Base-by-base conservation (phyloP, 2,888 invertebrate species). In the Nymphalis c-album region DNA sequence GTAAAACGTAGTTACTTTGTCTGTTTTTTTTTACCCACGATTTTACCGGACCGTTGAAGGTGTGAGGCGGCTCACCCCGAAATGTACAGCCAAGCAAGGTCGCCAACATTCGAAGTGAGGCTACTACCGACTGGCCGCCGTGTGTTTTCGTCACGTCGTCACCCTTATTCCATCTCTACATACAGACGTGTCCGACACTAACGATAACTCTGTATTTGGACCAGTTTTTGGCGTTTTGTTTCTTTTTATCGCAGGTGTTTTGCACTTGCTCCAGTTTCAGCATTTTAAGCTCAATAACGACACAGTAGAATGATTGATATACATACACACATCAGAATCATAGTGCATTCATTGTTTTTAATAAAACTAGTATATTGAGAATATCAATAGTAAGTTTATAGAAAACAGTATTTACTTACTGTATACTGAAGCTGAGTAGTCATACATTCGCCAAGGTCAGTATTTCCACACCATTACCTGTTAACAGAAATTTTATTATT, bases 381-480 rank as follows among this genome's bases (percentile, higher is more conserved):
- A 8, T 55, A 17, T 20, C 20, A 18, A 3, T 55, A 22, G n/a
- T 31, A 31, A 31, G n/a, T 31, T 31, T 17, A 31, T 31, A 31
- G 26, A 55, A 55, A 55, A 55, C 31, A 55, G 13, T 40, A 35
- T 40, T 17, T 35, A 57, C 57, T 57, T 57, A 47, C 40, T 86
- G 80, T 86, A 87, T 74, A 78, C 76, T 76, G 80, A 77, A 81
- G 82, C 80, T 77, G 78, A 78, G 75, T 78, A 79, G 75, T 82
- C 84, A 83, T 82, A 76, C 81, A 79, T 81, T 77, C 79, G 80
- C 82, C 83, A 79, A 83, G 81, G 79, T 84, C 82, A 85, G 79
- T 78, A 82, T 75, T 77, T 76, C 78, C 84, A 83, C 82, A 85
- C 86, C 90, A 88, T 78, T 87, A 85, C 85, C 90, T 89, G 85